These are phyloP conservation scores for Ceuthmochares aereus DNA, from an alignment of 2,113 vertebrate genomes.

Conservation along the genomic window DNA sequence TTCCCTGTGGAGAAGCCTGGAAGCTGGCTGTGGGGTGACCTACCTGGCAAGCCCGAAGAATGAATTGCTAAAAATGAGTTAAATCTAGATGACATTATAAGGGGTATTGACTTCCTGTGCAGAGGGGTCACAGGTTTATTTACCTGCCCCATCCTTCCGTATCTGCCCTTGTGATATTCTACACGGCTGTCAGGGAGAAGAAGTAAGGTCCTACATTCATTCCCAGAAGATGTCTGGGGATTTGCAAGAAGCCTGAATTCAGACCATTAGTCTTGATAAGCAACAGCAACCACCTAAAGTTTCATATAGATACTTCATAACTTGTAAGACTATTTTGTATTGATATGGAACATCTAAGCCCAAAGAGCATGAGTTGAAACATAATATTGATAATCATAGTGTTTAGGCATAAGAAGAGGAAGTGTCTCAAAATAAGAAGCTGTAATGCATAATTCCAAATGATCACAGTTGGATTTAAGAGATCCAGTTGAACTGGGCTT, in stretches of 20 bases:
- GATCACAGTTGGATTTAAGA: not conserved
- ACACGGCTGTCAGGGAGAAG: not conserved
- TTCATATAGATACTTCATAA: not conserved
- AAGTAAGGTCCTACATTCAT: not conserved
- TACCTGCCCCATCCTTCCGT: not conserved
- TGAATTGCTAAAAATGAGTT: not conserved
- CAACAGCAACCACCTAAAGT: not conserved
- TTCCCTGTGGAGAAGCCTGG: not conserved
- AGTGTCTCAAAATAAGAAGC: not conserved
- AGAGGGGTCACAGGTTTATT: not conserved
- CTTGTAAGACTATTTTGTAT: not conserved
- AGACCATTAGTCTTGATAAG: not conserved
- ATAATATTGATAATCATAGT: not conserved
- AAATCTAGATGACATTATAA: not conserved
- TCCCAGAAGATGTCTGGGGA: not conserved
- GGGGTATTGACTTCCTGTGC: not conserved
- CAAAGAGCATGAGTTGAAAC: not conserved
- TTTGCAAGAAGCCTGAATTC: not conserved
- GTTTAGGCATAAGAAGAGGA: not conserved
- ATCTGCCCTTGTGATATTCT: not conserved
- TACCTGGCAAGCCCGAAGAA: not conserved
- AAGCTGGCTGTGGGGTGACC: not conserved
- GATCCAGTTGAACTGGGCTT: not conserved
- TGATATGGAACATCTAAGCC: not conserved
- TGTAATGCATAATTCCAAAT: not conserved